Evolutionary conservation across 2,888 invertebrate genomes (phyloP), one percentile per base, ranked within the genome.

Genomic region (Drosophila nigricruria): DNA sequence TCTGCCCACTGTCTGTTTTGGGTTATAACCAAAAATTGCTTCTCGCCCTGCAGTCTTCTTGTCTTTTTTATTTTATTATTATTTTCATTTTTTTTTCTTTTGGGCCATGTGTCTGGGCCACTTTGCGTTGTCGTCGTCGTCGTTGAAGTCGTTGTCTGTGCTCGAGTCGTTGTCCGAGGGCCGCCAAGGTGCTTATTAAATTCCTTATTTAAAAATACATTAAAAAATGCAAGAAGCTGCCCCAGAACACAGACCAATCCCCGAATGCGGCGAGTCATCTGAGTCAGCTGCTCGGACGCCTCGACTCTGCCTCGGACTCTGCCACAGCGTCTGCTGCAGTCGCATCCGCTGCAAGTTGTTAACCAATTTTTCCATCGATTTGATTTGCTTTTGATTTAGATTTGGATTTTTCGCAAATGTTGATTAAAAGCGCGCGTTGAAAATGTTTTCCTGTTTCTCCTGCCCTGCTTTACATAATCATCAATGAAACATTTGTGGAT

Each of bases 201-300:
- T 87, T 87, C 86, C 86, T 89, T 87, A 89, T 89, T 87, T 87
- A 87, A 87, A 87, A 87, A 88, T 89, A 88, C 86, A 87, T 87
- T 86, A 89, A 87, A 89, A 89, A 89, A 89, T 86, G 88, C 88
- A 88, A 85, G 89, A 85, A 89, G 89, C 89, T 85, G 84, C 69
- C 79, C 65, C 52, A 71, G 62, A 68, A 72, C 65, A 59, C 59
- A 77, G 63, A 60, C 74, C 80, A 83, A 81, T 73, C 77, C 70
- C 74, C 80, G 45, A 73, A 86, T 54, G 61, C 43, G 58, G 52
- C 40, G 73, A 67, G 47, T 63, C 77, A 72, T 5, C 52, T 34
- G 52, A 32, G 52, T 78, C 77, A 73, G 73, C 79, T 73, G 67
- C 63, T 54, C 49, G 10, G n/a, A 2, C 52, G 36, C 5, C 52